phyloP scores from a whole-genome alignment of 2,888 invertebrate genomes.

The Thereva unica region DNA sequence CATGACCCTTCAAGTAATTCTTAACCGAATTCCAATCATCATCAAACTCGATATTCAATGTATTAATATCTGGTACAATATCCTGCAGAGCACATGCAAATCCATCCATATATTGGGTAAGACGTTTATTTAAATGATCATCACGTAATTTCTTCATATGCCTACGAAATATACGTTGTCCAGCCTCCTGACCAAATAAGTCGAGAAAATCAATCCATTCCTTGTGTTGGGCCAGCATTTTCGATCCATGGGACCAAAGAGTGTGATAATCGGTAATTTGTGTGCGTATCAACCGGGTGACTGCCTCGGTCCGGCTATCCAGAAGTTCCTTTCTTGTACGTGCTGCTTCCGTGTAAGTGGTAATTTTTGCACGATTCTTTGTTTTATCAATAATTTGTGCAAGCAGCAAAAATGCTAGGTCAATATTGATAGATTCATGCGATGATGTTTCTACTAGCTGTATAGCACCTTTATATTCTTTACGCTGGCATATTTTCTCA shows the following conservation, averaged over 20 bases:
- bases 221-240: conserved; percentile 82
- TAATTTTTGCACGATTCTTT: conserved; percentile 68
- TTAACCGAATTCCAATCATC: conserved; percentile 90
- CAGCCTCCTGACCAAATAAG: conserved; percentile 84
- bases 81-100: conserved; percentile 77
- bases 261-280: conserved; percentile 83
- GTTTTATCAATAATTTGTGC: conserved; percentile 92
- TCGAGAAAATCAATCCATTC: conserved; percentile 90
- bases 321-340: conserved; percentile 83
- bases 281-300: conserved; percentile 81
- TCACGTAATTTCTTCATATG: conserved; percentile 82
- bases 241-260: conserved; percentile 84
- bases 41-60: conserved; percentile 61
- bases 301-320: conserved; percentile 89
- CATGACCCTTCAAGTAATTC: conserved; percentile 83
- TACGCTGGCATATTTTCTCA: conserved; percentile 82
- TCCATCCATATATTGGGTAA: conserved; percentile 76
- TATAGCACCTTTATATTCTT: conserved; percentile 89
- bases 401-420: conserved; percentile 84
- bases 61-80: conserved; percentile 76
- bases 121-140: conserved; percentile 75
- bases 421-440: conserved; percentile 95
- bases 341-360: conserved; percentile 82
- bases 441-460: conserved; percentile 93
- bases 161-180: conserved; percentile 74